Percentiles rank a stretch among this genome's conserved stretches.
These are phyloP conservation scores for Hydrozoanthus tunicans DNA, from an alignment of 64 coral and sea anemone species.

Conservation along the genomic window DNA sequence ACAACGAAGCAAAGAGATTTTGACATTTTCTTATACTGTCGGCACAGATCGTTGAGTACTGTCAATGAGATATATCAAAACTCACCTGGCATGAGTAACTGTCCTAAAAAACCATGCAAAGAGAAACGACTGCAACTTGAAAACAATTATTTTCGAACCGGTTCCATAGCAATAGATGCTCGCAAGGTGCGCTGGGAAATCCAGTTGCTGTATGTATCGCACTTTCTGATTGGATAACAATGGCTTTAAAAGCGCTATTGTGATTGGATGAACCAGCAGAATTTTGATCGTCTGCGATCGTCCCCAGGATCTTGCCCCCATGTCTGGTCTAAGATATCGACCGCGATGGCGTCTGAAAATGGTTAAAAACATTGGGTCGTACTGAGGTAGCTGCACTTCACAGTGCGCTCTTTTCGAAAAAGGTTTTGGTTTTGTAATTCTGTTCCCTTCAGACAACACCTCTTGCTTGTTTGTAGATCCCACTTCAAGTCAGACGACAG, in stretches of 20 bases:
- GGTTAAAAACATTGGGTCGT: neutral
- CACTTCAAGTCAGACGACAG: neutral
- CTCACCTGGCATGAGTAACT: too few relatives aligned
- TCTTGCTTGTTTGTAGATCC: neutral
- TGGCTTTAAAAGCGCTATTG: neutral
- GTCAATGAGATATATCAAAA: too few relatives aligned
- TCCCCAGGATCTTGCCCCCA: too few relatives aligned
- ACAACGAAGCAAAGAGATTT: too few relatives aligned
- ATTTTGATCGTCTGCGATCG: neutral
- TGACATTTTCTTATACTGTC: too few relatives aligned
- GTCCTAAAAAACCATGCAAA: neutral
- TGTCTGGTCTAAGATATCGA: neutral
- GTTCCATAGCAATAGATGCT: constrained; percentile 41
- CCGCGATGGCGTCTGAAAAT: constrained; percentile 16
- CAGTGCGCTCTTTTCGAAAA: neutral
- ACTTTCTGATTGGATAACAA: constrained; percentile 32
- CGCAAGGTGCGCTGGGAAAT: constrained; percentile 38
- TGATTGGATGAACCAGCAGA: constrained; percentile 31
- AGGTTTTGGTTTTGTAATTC: neutral
- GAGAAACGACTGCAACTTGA: neutral
- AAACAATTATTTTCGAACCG: neutral
- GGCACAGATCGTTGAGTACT: too few relatives aligned
- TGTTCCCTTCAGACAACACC: neutral
- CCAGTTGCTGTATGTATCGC: neutral
- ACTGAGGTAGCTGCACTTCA: neutral